Conservation (phyloP, 92 coral and sea anemone species). For the Heteractis magnifica region DNA sequence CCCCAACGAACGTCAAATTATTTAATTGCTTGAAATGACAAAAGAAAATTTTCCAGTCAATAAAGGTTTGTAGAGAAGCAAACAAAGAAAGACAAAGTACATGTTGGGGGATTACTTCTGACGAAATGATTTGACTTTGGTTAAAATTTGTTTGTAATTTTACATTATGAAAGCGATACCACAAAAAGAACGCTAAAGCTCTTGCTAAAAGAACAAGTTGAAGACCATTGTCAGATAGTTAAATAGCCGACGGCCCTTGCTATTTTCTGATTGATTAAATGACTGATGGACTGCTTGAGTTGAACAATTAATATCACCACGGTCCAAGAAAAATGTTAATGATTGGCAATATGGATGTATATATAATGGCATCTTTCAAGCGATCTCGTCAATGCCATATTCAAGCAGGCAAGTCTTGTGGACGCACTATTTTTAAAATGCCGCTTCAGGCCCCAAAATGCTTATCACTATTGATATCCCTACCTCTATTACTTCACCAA, state of each 20-base stretch:
- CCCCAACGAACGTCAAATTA: neutral
- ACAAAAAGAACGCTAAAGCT: neutral
- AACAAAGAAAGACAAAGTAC: neutral
- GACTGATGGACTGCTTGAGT: neutral
- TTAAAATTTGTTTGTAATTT: neutral
- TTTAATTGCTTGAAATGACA: neutral
- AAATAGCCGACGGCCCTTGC: neutral
- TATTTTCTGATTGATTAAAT: neutral
- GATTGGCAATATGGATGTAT: neutral
- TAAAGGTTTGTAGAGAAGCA: constrained; percentile 15
- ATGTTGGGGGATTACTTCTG: neutral
- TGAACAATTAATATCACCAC: neutral
- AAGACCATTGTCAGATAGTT: neutral
- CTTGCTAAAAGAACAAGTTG: neutral
- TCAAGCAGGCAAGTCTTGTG: neutral
- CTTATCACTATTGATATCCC: constrained; percentile 16
- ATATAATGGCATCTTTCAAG: neutral
- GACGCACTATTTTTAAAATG: neutral
- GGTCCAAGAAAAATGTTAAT: neutral
- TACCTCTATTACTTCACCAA: neutral
- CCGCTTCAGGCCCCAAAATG: constrained; percentile 10
- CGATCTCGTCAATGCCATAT: neutral
- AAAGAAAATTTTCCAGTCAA: constrained; percentile 18
- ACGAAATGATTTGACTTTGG: constrained; percentile 1
- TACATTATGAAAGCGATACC: neutral